These are phyloP conservation scores for Seison nebaliae DNA, from an alignment of 1,140 invertebrate species.

Conservation along the genomic window DNA sequence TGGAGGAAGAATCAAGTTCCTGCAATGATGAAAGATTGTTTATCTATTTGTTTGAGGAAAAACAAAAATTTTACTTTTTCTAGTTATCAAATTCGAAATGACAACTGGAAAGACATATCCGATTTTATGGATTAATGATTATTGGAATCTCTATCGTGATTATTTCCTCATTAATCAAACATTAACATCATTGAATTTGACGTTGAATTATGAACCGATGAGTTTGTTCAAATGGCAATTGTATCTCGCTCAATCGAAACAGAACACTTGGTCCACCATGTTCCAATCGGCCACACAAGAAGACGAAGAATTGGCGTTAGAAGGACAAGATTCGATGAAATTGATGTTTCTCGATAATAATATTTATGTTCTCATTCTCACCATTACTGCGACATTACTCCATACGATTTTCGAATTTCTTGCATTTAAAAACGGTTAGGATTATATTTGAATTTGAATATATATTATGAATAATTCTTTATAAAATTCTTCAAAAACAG, in stretches of 20 bases:
- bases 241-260: slow-evolving; percentile 66
- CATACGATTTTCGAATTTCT: slow-evolving; percentile 93
- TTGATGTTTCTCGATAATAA: slow-evolving; percentile 72
- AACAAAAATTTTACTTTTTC: slow-evolving; percentile 14
- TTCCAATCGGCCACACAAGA: no score
- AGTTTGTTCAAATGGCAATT: slow-evolving; percentile 90
- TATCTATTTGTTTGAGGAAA: slow-evolving; percentile 13
- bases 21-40: slow-evolving; percentile 62
- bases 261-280: slow-evolving; percentile 30
- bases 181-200: slow-evolving; percentile 34
- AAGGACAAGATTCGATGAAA: slow-evolving; percentile 84
- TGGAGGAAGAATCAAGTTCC: slow-evolving; percentile 63
- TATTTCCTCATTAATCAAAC: slow-evolving; percentile 76
- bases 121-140: slow-evolving; percentile 79
- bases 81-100: slow-evolving; percentile 57
- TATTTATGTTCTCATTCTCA: slow-evolving; percentile 65
- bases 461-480: not conserved
- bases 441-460: not conserved
- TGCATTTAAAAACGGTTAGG: slow-evolving; percentile 83
- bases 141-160: slow-evolving; percentile 88
- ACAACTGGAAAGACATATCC: slow-evolving; percentile 60
- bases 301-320: slow-evolving; percentile 40
- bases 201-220: slow-evolving; percentile 66
- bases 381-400: slow-evolving; percentile 65
- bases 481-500: slow-evolving; percentile 29